These are phyloP conservation scores for Arbacia lixula DNA, from an alignment of 53 echinoderm and acorn worm species.

Conservation along the genomic window DNA sequence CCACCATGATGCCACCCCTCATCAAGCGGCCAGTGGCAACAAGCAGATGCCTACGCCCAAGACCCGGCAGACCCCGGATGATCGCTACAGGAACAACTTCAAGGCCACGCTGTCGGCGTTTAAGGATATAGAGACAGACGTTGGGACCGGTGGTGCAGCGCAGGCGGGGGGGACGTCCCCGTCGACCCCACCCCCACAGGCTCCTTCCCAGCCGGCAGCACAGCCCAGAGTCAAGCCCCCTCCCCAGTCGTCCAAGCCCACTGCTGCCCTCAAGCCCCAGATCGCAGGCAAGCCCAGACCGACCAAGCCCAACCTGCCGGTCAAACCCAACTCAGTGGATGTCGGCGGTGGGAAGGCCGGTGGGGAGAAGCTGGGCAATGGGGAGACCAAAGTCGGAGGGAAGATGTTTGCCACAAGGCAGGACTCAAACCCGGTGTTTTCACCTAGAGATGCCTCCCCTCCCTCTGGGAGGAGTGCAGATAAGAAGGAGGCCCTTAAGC, in stretches of 20 bases:
- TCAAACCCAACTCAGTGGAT: slow-evolving; percentile 34
- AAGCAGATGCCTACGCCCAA: slow-evolving; percentile 9
- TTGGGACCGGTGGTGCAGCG: neutral
- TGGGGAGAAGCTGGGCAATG: neutral
- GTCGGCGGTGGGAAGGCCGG: neutral
- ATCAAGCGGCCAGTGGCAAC: neutral
- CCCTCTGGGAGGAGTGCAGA: neutral
- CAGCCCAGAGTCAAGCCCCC: slow-evolving; percentile 20
- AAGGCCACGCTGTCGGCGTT: slow-evolving; percentile 38
- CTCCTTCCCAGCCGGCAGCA: neutral
- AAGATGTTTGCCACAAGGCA: slow-evolving; percentile 32
- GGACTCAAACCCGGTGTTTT: slow-evolving; percentile 12
- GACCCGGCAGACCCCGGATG: slow-evolving; percentile 32
- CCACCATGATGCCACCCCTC: neutral
- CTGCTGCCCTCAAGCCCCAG: slow-evolving; percentile 12
- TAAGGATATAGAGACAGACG: slow-evolving; percentile 40
- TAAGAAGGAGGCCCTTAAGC: slow-evolving; percentile 22
- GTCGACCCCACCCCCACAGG: neutral
- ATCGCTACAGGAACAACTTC: slow-evolving; percentile 30
- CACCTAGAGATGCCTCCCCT: neutral
- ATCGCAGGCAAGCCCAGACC: slow-evolving; percentile 40
- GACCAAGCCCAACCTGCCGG: slow-evolving; percentile 28
- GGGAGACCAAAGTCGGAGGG: neutral
- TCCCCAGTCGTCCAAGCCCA: slow-evolving; percentile 12
- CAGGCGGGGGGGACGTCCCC: neutral